Evolutionary conservation across 2,797 vertebrate species (phyloP).

Genomic region (Mionectes olivaceus): DNA sequence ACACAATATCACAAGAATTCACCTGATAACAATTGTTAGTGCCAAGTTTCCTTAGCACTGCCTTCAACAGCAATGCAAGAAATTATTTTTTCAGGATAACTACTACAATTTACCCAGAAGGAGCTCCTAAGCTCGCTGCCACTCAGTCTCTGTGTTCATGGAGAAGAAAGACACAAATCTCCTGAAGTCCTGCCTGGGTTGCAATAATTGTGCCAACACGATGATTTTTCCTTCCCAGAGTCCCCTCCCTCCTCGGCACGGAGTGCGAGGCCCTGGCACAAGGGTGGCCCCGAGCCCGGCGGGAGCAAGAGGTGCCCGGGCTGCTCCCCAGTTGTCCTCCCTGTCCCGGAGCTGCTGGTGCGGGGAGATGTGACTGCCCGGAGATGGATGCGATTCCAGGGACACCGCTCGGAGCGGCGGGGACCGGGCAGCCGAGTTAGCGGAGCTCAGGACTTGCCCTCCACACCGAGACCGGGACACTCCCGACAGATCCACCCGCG

Average conservation of each 20-base stretch:
- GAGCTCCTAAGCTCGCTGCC: fast-evolving
- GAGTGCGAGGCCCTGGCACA: neutral
- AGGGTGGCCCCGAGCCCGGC: neutral
- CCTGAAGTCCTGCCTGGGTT: fast-evolving
- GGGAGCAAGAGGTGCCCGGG: neutral
- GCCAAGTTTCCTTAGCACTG: neutral
- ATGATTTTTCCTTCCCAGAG: neutral
- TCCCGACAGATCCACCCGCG: neutral
- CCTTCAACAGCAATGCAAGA: fast-evolving
- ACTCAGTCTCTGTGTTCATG: fast-evolving
- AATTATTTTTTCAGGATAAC: fast-evolving
- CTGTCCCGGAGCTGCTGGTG: neutral
- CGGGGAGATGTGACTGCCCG: fast-evolving
- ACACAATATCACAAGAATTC: fast-evolving
- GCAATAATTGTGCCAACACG: neutral
- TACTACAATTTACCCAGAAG: fast-evolving
- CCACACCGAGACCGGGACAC: neutral
- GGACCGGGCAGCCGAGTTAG: neutral
- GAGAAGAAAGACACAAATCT: neutral
- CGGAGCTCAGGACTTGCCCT: neutral
- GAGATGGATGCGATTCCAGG: neutral
- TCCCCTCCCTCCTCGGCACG: neutral
- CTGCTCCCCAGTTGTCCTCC: neutral
- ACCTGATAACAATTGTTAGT: fast-evolving
- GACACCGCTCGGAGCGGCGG: neutral